These are phyloP conservation scores for Platycheirus rosarum DNA, from an alignment of 2,888 invertebrate genomes.

Conservation along the genomic window DNA sequence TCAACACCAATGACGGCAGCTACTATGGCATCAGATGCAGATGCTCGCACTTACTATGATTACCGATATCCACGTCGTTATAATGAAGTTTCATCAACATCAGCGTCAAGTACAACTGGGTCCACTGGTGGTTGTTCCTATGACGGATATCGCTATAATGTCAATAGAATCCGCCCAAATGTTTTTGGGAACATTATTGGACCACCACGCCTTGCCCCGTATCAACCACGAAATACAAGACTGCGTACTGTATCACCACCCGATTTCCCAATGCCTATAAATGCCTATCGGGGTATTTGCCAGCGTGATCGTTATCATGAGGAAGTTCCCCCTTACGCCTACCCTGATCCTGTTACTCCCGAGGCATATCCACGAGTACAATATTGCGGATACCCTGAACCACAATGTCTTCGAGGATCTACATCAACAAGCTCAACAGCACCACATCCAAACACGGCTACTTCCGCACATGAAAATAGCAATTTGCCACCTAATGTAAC, in stretches of 20 bases:
- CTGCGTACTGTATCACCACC: constrained; percentile 60
- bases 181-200: constrained; percentile 58
- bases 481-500: constrained; percentile 12
- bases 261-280: constrained; percentile 64
- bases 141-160: constrained; percentile 58
- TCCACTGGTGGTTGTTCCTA: constrained; percentile 16
- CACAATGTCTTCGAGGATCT: constrained; percentile 47
- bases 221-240: constrained; percentile 60
- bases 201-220: constrained; percentile 47
- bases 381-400: constrained; percentile 33
- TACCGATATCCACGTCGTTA: constrained; percentile 43
- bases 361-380: constrained; percentile 35
- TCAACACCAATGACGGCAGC: constrained; percentile 57
- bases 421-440: constrained; percentile 34
- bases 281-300: constrained; percentile 50
- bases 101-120: constrained; percentile 18
- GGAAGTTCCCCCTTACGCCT: constrained; percentile 34
- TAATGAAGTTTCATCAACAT: constrained; percentile 52
- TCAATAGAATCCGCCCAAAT: constrained; percentile 58
- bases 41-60: constrained; percentile 73
- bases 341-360: constrained; percentile 24
- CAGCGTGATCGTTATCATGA: constrained; percentile 58
- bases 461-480: constrained; percentile 22
- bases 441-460: constrained; percentile 32
- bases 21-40: constrained; percentile 76